Conservation (phyloP, 1,140 invertebrate genomes). For the Cydia pomonella region DNA sequence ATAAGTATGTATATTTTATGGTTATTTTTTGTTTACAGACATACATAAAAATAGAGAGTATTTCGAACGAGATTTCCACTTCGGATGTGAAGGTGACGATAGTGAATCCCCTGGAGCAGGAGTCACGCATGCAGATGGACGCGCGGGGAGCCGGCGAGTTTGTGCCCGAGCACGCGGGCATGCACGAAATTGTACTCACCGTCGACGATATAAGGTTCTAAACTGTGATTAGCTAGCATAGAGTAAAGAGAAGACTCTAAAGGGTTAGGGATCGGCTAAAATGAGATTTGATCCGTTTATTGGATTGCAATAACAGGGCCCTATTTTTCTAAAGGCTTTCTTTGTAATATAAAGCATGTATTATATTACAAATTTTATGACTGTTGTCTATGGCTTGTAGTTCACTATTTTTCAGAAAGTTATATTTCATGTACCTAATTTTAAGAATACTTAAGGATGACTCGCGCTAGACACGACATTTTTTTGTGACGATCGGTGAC, state of each 20-base stretch:
- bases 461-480: too few species aligned
- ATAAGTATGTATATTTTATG: neutral
- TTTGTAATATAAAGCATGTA: too few species aligned
- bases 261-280: neutral
- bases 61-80: conserved; percentile 88
- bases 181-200: conserved; percentile 90
- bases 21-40: conserved; percentile 82
- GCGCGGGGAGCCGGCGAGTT: conserved; percentile 90
- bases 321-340: conserved; percentile 4
- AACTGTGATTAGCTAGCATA: neutral
- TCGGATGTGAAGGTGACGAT: conserved; percentile 91
- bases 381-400: too few species aligned
- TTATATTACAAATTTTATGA: too few species aligned
- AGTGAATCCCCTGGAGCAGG: conserved; percentile 85
- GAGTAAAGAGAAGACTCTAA: neutral
- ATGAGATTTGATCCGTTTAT: neutral
- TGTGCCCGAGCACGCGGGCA: conserved; percentile 93
- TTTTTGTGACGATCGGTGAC: too few species aligned
- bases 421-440: too few species aligned
- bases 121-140: conserved; percentile 84
- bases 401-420: too few species aligned
- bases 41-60: conserved; percentile 89
- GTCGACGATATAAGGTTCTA: conserved; percentile 84
- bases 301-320: neutral
- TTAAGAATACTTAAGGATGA: too few species aligned